Evolutionary conservation across 2,888 invertebrate species (phyloP).

Genomic region (Agrotis clavis): DNA sequence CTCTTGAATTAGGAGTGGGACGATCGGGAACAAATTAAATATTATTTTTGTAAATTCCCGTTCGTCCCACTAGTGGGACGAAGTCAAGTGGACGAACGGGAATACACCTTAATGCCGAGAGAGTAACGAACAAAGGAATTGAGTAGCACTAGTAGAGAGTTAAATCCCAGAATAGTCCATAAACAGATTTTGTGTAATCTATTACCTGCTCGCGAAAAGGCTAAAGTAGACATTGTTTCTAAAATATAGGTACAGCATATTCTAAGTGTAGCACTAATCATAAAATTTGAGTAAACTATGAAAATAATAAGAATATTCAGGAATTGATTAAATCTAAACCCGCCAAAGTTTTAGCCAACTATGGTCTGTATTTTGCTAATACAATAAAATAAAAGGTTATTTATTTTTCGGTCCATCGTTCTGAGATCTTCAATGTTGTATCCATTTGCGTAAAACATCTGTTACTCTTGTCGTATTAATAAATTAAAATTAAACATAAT

Average conservation of each 20-base stretch:
- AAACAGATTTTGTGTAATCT: background rate
- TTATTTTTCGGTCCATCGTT: slow-evolving; percentile 21
- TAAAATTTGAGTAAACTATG: slow-evolving; percentile 9
- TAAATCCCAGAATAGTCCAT: background rate
- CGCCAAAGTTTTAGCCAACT: slow-evolving; percentile 14
- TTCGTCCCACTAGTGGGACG: too few relatives aligned
- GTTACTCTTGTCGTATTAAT: slow-evolving; percentile 35
- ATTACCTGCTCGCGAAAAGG: slow-evolving; percentile 7
- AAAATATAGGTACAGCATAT: background rate
- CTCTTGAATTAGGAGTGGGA: too few relatives aligned
- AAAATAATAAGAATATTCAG: slow-evolving; percentile 17
- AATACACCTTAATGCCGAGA: slow-evolving; percentile 4
- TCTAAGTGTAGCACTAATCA: background rate
- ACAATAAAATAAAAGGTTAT: slow-evolving; percentile 12
- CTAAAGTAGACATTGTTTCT: background rate
- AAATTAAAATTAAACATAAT: slow-evolving; percentile 22
- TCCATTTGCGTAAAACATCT: slow-evolving; percentile 13
- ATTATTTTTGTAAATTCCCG: too few relatives aligned
- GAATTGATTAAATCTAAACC: slow-evolving; percentile 21
- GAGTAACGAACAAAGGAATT: background rate
- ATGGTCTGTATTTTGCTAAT: slow-evolving; percentile 9
- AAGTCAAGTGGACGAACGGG: too few relatives aligned
- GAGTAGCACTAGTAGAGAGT: background rate
- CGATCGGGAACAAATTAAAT: too few relatives aligned
- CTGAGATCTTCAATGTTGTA: slow-evolving; percentile 14